These are phyloP conservation scores for Epizoanthus scotinus DNA, from an alignment of 92 coral and sea anemone genomes.

Conservation along the genomic window DNA sequence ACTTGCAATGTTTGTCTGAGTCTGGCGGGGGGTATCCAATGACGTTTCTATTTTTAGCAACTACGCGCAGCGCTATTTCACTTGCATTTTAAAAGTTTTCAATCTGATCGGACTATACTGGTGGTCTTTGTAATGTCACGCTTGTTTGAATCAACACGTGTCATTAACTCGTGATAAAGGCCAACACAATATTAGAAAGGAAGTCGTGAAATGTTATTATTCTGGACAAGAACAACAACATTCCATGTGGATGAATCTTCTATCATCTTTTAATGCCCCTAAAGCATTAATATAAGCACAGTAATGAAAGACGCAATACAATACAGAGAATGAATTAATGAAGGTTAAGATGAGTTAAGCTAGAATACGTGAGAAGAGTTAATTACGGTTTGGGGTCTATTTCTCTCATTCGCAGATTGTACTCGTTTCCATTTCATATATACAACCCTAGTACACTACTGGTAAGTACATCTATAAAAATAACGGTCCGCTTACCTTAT, in stretches of 20 bases:
- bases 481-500: constrained; percentile 50
- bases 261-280: constrained; percentile 13
- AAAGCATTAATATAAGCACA: background rate
- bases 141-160: constrained; percentile 36
- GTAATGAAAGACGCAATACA: constrained; percentile 23
- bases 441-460: background rate
- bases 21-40: too few species aligned
- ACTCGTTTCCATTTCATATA: background rate
- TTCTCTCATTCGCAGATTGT: background rate
- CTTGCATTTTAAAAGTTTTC: too few species aligned
- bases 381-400: background rate
- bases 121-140: constrained; percentile 11
- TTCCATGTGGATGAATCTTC: constrained; percentile 2
- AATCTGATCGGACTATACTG: too few species aligned
- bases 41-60: too few species aligned
- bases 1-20: too few species aligned
- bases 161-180: background rate
- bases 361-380: too few species aligned
- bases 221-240: constrained; percentile 31
- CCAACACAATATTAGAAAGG: constrained; percentile 30
- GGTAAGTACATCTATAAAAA: background rate
- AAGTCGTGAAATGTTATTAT: constrained; percentile 37
- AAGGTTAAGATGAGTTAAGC: background rate
- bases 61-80: too few species aligned
- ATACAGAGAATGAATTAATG: background rate